Percentiles rank a stretch among this genome's conserved stretches.
These are phyloP conservation scores for Chrosomus eos DNA, from an alignment of 2,797 vertebrate genomes.

Conservation along the genomic window DNA sequence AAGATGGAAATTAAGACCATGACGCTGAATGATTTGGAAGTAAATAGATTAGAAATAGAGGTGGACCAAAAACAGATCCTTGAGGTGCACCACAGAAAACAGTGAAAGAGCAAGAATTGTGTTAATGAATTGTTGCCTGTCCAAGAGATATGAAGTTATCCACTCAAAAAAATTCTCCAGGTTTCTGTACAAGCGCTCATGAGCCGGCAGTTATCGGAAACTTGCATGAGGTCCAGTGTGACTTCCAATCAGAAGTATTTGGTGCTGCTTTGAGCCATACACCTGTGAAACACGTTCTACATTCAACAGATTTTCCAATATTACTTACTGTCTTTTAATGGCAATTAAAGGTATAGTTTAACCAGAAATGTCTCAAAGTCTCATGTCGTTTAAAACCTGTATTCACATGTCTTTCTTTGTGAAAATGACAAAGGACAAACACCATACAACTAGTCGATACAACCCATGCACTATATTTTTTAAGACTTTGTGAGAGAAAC, in stretches of 20 bases:
- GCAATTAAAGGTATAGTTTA: not conserved
- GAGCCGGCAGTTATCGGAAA: not conserved
- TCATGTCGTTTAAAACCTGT: not conserved
- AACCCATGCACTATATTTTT: not conserved
- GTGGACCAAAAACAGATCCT: not conserved
- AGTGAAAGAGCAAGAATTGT: not conserved
- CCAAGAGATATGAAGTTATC: not conserved
- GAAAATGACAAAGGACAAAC: not conserved
- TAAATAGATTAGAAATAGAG: not conserved
- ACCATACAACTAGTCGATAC: not conserved
- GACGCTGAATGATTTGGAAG: not conserved
- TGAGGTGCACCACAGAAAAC: not conserved
- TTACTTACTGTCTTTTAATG: not conserved
- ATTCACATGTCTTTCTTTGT: not conserved
- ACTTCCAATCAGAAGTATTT: slow-evolving; percentile 8
- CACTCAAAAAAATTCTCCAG: not conserved
- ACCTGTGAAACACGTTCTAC: slow-evolving; percentile 4
- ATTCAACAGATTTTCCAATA: not conserved
- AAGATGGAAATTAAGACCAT: not conserved
- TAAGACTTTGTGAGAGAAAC: not conserved
- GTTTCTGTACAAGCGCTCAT: not conserved
- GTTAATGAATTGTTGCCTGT: not conserved
- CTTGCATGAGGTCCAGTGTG: not conserved
- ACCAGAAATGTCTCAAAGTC: not conserved
- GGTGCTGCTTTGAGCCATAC: slow-evolving; percentile 12